Evolutionary conservation across 2,888 invertebrate genomes (phyloP).

Genomic region (Rosalia funebris): DNA sequence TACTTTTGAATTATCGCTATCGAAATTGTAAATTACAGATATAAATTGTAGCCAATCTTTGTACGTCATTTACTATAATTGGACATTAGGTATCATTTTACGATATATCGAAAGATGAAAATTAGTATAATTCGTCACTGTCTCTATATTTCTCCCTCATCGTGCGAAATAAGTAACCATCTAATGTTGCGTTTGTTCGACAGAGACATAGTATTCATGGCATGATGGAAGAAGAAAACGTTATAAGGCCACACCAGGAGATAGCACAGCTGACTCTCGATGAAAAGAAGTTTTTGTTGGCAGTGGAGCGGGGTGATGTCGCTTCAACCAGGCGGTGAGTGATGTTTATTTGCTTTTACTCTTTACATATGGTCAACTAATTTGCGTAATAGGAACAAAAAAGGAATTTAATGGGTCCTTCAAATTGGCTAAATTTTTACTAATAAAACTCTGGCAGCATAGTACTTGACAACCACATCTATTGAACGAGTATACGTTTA

Average conservation of each 20-base stretch:
- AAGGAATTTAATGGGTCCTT: too few relatives aligned
- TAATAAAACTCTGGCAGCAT: too few relatives aligned
- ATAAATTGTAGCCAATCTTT: not conserved
- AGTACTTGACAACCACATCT: too few relatives aligned
- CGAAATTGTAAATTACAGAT: not conserved
- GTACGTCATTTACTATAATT: not conserved
- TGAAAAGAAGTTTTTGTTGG: constrained; percentile 94
- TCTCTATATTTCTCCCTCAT: constrained; percentile 1
- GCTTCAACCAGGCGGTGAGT: constrained; percentile 85
- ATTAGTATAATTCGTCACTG: constrained; percentile 7
- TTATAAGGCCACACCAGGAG: constrained; percentile 89
- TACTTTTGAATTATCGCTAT: too few relatives aligned
- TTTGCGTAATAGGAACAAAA: too few relatives aligned
- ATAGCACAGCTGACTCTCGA: constrained; percentile 83
- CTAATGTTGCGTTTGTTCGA: constrained; percentile 32
- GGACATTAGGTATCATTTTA: constrained; percentile 6
- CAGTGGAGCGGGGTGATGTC: constrained; percentile 96
- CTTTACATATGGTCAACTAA: not conserved
- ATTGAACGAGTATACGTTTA: too few relatives aligned
- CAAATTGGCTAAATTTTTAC: too few relatives aligned
- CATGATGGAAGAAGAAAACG: constrained; percentile 92
- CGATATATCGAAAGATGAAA: constrained; percentile 12
- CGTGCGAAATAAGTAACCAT: constrained; percentile 1
- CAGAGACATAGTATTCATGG: constrained; percentile 90
- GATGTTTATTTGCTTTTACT: not conserved